A percentile compares a stretch with the other conserved stretches of the same genome.
phyloP scores from a whole-genome alignment of 2,797 vertebrate genomes.

The Sebastes nivosus region DNA sequence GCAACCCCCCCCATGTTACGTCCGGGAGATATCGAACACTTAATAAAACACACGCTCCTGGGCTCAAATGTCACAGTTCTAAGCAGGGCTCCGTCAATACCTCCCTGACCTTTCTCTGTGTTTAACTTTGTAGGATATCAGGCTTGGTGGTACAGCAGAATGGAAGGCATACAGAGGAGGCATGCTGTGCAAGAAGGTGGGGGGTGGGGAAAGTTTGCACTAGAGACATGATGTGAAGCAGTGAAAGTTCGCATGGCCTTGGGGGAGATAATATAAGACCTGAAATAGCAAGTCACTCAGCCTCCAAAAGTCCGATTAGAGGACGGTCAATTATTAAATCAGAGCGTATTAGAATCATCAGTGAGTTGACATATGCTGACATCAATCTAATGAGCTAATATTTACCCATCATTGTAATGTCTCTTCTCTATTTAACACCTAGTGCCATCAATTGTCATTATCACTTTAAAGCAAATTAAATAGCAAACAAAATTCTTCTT shows the following conservation, averaged over 20 bases:
- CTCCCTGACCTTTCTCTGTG: constrained; percentile 80
- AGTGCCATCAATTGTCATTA: neutral
- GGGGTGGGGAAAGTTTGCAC: neutral
- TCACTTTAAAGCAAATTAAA: neutral
- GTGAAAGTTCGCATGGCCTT: neutral
- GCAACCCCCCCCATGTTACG: neutral
- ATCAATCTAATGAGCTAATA: neutral
- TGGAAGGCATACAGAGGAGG: constrained; percentile 59
- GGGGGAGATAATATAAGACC: neutral
- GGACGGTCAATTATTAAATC: neutral
- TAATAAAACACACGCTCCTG: constrained; percentile 72
- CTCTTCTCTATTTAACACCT: neutral
- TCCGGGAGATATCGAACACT: constrained; percentile 76
- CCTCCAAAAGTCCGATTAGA: neutral
- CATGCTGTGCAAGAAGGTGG: constrained; percentile 27
- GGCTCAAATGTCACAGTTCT: constrained; percentile 83
- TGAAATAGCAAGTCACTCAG: constrained; percentile 23
- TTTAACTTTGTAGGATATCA: constrained; percentile 79
- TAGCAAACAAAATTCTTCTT: constrained; percentile 12
- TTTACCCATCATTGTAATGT: neutral
- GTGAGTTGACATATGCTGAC: neutral
- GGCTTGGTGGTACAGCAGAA: constrained; percentile 53
- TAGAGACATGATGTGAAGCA: neutral
- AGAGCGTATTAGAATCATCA: neutral
- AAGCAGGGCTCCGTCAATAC: constrained; percentile 77